Percentiles rank a stretch among this genome's conserved stretches.
Evolutionary conservation across 2,113 vertebrate species (phyloP).

Genomic region (Austrofundulus limnaeus): DNA sequence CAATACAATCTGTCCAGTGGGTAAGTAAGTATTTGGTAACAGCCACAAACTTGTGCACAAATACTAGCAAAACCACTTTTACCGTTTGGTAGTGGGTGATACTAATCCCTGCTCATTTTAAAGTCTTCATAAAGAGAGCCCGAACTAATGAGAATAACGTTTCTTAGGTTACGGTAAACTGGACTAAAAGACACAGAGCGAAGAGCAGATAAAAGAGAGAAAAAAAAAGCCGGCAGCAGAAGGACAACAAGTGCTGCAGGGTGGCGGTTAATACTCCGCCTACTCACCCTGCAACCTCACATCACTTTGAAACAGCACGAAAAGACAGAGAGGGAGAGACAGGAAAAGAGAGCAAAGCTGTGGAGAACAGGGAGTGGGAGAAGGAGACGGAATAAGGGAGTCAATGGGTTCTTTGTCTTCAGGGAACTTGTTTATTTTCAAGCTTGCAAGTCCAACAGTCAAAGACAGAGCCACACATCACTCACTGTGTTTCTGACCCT

Average conservation of each 20-base stretch:
- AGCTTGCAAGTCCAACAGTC: constrained; percentile 78
- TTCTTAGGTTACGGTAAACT: constrained; percentile 21
- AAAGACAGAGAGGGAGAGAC: constrained; percentile 45
- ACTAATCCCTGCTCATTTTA: too few relatives aligned
- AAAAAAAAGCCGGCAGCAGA: constrained; percentile 62
- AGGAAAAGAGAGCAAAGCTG: constrained; percentile 63
- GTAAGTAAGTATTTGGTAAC: too few relatives aligned
- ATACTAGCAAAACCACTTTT: too few relatives aligned
- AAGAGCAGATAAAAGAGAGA: constrained; percentile 52
- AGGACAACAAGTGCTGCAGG: constrained; percentile 70
- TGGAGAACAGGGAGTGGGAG: constrained; percentile 74
- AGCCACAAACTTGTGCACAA: too few relatives aligned
- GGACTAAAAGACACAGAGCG: constrained; percentile 45
- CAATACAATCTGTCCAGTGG: too few relatives aligned
- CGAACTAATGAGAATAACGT: constrained; percentile 34
- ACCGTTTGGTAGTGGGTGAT: too few relatives aligned
- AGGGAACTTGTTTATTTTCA: constrained; percentile 84
- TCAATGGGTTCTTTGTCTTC: constrained; percentile 86
- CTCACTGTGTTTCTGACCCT: constrained; percentile 39
- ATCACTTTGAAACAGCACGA: constrained; percentile 57
- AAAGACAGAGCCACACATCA: constrained; percentile 72
- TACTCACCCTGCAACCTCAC: constrained; percentile 51
- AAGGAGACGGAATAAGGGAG: constrained; percentile 75
- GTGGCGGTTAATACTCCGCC: constrained; percentile 69
- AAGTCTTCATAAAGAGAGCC: constrained; percentile 29